phyloP scores from a whole-genome alignment of 2,113 vertebrate species.

The Solea senegalensis region DNA sequence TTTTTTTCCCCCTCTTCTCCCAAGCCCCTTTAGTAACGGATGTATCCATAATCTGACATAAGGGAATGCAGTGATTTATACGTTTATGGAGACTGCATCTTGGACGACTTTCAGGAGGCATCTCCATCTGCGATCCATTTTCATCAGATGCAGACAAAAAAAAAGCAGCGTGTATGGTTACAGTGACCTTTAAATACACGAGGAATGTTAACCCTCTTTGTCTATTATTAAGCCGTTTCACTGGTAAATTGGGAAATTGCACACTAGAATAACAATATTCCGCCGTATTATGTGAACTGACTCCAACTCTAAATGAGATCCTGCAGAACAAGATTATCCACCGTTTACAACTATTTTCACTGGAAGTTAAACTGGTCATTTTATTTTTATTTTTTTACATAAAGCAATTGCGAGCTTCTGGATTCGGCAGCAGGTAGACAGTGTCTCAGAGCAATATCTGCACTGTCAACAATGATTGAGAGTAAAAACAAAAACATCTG shows the following conservation, averaged over 20 bases:
- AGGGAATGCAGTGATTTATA: conserved; percentile 76
- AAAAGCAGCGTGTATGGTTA: conserved; percentile 39
- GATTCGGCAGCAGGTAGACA: not conserved
- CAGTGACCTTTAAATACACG: conserved; percentile 42
- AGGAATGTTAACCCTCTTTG: conserved; percentile 8
- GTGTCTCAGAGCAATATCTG: not conserved
- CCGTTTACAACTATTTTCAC: not conserved
- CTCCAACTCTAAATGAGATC: conserved; percentile 1
- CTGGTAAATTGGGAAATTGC: not conserved
- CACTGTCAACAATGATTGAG: not conserved
- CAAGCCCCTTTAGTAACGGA: conserved; percentile 59
- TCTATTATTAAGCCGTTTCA: conserved; percentile 7
- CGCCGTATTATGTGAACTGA: not conserved
- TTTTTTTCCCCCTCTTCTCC: not conserved
- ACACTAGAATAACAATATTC: not conserved
- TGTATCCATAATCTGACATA: conserved; percentile 70
- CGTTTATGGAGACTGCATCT: conserved; percentile 66
- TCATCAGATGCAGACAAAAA: conserved; percentile 53
- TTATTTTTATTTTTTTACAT: not conserved
- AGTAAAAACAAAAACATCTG: not conserved
- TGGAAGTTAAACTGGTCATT: not conserved
- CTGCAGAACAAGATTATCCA: not conserved
- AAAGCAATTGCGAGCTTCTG: not conserved
- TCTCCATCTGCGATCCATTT: conserved; percentile 74
- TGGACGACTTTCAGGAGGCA: conserved; percentile 62